Percentiles rank a stretch among this genome's conserved stretches.
These are phyloP conservation scores for Rhea pennata DNA, from an alignment of 2,113 vertebrate genomes.

Conservation along the genomic window DNA sequence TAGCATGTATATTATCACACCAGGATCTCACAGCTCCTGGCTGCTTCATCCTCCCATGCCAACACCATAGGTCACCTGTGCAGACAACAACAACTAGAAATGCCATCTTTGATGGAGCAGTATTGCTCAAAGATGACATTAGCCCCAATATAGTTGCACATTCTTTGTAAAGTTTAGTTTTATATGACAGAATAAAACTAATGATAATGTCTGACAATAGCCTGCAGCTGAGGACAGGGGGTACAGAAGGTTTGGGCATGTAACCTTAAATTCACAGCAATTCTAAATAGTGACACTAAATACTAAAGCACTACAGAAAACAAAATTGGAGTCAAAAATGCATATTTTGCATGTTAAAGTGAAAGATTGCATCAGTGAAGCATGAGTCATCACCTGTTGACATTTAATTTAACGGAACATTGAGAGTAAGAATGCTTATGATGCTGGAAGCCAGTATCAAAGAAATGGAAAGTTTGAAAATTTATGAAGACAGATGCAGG, in stretches of 20 bases:
- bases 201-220: background rate
- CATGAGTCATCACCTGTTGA: background rate
- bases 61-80: background rate
- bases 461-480: background rate
- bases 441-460: background rate
- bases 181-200: background rate
- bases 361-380: background rate
- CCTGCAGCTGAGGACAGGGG: background rate
- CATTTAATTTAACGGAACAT: background rate
- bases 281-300: background rate
- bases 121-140: background rate
- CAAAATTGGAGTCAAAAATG: background rate
- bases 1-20: background rate
- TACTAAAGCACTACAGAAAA: background rate
- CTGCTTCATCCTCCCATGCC: background rate
- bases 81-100: background rate
- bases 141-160: fast-evolving
- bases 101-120: background rate
- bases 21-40: background rate
- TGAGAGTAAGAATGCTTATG: background rate
- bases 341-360: background rate
- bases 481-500: background rate
- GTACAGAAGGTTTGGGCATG: background rate
- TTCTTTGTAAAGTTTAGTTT: background rate
- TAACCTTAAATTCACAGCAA: background rate